A percentile compares a stretch with the other conserved stretches of the same genome.
Evolutionary conservation across 1,140 invertebrate genomes (phyloP).

Genomic region (Nymphalis io): DNA sequence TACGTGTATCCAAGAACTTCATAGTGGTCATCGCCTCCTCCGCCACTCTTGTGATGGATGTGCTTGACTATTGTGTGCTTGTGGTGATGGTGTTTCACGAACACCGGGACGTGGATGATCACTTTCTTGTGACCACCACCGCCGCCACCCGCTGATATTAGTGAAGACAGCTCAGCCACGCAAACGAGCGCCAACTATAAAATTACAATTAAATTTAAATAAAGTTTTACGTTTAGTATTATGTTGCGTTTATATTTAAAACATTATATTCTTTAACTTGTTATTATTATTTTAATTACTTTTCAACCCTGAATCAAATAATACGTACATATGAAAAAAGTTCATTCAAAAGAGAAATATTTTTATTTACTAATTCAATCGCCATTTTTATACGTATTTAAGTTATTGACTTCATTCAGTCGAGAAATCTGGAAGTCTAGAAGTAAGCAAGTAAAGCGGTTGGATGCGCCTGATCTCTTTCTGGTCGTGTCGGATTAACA

Average conservation of each 20-base stretch:
- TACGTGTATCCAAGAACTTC: slow-evolving; percentile 79
- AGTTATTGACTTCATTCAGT: no score
- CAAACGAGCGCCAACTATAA: slow-evolving; percentile 68
- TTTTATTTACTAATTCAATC: no score
- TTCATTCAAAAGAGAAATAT: no score
- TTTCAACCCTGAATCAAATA: no score
- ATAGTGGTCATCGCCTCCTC: slow-evolving; percentile 75
- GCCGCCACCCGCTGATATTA: slow-evolving; percentile 61
- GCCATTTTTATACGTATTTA: no score
- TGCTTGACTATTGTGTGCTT: slow-evolving; percentile 83
- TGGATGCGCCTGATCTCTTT: no score
- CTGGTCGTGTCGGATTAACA: no score
- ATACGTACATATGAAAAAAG: no score
- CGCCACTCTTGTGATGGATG: slow-evolving; percentile 79
- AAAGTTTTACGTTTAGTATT: neutral
- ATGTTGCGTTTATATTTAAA: neutral
- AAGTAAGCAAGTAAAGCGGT: no score
- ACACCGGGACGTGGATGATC: slow-evolving; percentile 82
- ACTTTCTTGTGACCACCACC: slow-evolving; percentile 82
- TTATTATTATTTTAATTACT: no score
- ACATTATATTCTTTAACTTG: no score
- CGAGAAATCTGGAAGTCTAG: no score
- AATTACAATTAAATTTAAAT: neutral
- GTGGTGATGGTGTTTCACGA: slow-evolving; percentile 82
- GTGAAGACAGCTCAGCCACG: slow-evolving; percentile 47